Percentiles rank a stretch among this genome's conserved stretches.
Evolutionary conservation across 2,797 vertebrate genomes (phyloP).

Genomic region (Cercopithecus petaurista): DNA sequence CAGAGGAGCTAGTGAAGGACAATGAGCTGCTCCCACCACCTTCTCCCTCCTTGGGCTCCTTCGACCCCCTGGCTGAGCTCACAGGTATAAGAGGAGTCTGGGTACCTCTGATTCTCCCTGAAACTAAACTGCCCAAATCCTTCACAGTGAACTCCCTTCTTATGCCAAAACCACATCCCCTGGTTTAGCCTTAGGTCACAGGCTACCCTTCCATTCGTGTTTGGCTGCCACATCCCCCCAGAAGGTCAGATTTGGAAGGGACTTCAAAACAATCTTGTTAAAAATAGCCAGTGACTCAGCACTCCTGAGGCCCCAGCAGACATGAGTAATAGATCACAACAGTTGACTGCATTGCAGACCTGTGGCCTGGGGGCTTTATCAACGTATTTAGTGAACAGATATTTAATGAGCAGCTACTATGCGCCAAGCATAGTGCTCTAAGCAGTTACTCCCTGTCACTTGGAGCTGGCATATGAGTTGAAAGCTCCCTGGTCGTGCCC

Average conservation of each 20-base stretch:
- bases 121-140: not conserved
- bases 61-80: slow-evolving; percentile 84
- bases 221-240: not conserved
- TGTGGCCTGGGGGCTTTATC: not conserved
- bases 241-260: not conserved
- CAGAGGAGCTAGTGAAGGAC: slow-evolving; percentile 95
- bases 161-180: not conserved
- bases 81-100: slow-evolving; percentile 83
- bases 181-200: not conserved
- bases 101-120: not conserved
- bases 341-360: not conserved
- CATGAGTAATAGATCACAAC: not conserved
- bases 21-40: slow-evolving; percentile 91
- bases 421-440: not conserved
- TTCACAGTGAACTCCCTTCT: not conserved
- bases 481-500: not conserved
- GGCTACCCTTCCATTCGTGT: not conserved
- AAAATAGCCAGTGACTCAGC: not conserved
- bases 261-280: not conserved
- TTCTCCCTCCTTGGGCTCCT: slow-evolving; percentile 76
- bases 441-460: not conserved
- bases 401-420: not conserved
- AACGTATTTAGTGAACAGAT: not conserved
- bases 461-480: not conserved
- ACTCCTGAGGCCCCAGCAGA: not conserved